Conservation (phyloP, 2,888 invertebrate species). For the Antheraea assamensis region DNA sequence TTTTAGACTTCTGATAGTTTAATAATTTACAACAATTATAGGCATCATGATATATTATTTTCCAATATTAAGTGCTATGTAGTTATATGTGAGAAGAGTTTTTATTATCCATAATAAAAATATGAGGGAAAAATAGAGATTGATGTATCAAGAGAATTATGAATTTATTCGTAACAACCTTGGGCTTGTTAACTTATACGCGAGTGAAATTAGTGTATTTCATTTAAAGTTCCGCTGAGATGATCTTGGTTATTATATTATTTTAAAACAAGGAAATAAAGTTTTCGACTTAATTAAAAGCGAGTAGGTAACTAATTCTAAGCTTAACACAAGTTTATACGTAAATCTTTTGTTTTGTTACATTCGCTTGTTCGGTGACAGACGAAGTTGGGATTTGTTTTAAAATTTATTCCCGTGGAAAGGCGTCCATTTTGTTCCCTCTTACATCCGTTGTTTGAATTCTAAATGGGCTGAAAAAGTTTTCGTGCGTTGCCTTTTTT, state of each 20-base stretch:
- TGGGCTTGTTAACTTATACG: no score
- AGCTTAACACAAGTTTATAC: conserved; percentile 63
- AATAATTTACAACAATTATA: no score
- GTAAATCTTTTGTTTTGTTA: conserved; percentile 76
- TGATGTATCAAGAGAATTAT: no score
- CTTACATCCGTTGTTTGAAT: conserved; percentile 72
- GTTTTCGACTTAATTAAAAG: conserved; percentile 34
- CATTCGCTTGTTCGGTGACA: conserved; percentile 67
- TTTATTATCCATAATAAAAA: no score
- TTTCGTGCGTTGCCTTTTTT: conserved; percentile 47
- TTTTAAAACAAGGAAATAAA: conserved; percentile 14
- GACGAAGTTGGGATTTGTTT: conserved; percentile 71
- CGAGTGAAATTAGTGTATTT: no score
- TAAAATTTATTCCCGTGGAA: conserved; percentile 69
- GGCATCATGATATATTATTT: no score
- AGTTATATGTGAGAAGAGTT: no score
- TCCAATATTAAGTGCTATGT: no score
- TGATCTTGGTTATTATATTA: conserved; percentile 5
- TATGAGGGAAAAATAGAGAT: no score
- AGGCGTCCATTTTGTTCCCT: conserved; percentile 64
- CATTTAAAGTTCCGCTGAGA: not conserved
- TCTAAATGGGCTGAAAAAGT: conserved; percentile 62
- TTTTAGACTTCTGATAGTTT: no score
- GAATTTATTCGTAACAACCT: no score
- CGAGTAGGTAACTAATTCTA: conserved; percentile 62